A percentile compares a stretch with the other conserved stretches of the same genome.
Conservation (phyloP, 2,888 invertebrate genomes). For the Sepiola atlantica region DNA sequence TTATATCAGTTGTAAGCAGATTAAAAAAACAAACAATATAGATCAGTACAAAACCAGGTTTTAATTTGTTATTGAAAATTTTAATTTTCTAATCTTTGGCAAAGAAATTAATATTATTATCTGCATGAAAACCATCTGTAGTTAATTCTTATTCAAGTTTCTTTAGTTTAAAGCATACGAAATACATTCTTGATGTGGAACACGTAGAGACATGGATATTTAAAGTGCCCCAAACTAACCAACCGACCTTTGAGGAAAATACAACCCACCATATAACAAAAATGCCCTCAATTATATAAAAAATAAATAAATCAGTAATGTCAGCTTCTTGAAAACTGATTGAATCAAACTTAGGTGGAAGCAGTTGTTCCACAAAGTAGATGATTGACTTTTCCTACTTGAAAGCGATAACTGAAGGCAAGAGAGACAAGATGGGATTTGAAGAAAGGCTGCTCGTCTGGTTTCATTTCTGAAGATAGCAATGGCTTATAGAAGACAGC, state of each 20-base stretch:
- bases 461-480: neutral
- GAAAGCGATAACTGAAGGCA: neutral
- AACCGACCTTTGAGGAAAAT: neutral
- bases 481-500: neutral
- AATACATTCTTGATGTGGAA: neutral
- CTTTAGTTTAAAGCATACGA: neutral
- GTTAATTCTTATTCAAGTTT: neutral
- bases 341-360: neutral
- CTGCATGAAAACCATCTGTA: neutral
- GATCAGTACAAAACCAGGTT: neutral
- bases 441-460: neutral
- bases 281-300: neutral
- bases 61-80: constrained; percentile 18
- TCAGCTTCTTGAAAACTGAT: neutral
- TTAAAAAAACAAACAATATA: neutral
- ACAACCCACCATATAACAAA: neutral
- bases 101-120: neutral
- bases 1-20: neutral
- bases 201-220: neutral
- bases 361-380: neutral
- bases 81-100: constrained; percentile 6
- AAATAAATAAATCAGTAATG: neutral
- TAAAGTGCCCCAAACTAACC: neutral
- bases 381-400: neutral
- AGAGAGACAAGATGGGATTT: neutral